Base-by-base conservation (phyloP, 1,140 invertebrate genomes). In the Drosophila baimaii region DNA sequence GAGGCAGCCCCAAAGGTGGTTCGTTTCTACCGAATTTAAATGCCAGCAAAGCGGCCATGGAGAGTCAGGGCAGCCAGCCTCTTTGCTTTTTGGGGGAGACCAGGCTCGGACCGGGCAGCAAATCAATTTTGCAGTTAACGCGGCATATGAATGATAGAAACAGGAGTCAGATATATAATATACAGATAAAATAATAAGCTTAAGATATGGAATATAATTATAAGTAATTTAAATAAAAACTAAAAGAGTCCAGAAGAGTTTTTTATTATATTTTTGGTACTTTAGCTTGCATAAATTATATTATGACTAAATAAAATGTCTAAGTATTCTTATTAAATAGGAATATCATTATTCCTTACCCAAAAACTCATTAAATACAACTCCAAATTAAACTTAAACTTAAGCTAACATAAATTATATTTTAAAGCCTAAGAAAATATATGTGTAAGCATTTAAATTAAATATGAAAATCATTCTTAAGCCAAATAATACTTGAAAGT, bases 71-170 rank as follows among this genome's bases (percentile, higher is more conserved):
- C n/a, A 27, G 44, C 41, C 15, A 39, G 43, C 23, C 62, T 21
- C 25, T 66, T 49, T 15, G 23, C 61, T 15, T 19, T 8, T 35
- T 35, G 2, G 31, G 19, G 17, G 12, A 6, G 15, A 12, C 29
- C 49, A 19, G 49, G 44, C 31, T 49, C 19, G 25, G 65, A 6
- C 68, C 19, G 25, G 65, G 9, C 68, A 56, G 41, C 49, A 71
- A 71, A 71, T 71, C 68, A 71, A 71, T 71, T 71, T 71, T 54
- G 65, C 43, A 71, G 68, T 70, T 71, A 71, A 57, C 65, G 31
- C 41, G 65, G 41, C 66, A 37, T 57, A 71, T 70, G 65, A 71
- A 71, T 70, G 68, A 70, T 71, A 68, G 23, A 69, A 33, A 37
- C n/a, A 15, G 8, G 4, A 44, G 13, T 9, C 8, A n/a, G 19